Conservation (phyloP, 2,797 vertebrate genomes). For the Podarcis siculus region DNA sequence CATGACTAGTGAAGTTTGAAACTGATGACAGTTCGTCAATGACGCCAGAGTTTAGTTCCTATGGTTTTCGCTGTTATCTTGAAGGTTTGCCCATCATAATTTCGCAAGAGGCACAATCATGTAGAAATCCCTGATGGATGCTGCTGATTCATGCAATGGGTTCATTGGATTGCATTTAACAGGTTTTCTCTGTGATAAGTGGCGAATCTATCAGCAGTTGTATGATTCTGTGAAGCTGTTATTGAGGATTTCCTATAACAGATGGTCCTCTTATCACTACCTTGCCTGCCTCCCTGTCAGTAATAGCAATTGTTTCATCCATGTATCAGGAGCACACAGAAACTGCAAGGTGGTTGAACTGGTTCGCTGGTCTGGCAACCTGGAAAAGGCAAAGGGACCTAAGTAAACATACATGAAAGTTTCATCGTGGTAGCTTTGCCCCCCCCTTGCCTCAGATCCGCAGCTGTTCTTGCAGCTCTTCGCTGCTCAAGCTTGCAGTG, state of each 20-base stretch:
- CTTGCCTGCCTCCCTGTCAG: not conserved
- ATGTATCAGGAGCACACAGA: not conserved
- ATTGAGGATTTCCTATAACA: not conserved
- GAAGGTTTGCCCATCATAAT: not conserved
- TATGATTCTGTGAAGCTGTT: not conserved
- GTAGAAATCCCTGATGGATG: not conserved
- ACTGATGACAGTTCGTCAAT: not conserved
- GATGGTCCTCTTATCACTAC: not conserved
- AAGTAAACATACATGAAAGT: not conserved
- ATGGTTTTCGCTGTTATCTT: not conserved
- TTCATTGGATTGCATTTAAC: constrained; percentile 4
- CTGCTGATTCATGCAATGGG: not conserved
- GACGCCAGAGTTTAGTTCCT: not conserved
- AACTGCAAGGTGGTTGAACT: not conserved
- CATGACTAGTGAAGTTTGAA: not conserved
- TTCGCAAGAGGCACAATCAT: not conserved
- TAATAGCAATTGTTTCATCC: not conserved
- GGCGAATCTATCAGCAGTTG: not conserved
- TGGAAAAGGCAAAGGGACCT: not conserved
- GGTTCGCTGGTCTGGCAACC: not conserved
- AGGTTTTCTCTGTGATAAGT: not conserved
- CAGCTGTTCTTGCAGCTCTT: not conserved
- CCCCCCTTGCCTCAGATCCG: not conserved
- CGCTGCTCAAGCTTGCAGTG: not conserved
- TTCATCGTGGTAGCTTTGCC: not conserved